Conservation (phyloP, 2,113 vertebrate species). For the Actenoides lindsayi region DNA sequence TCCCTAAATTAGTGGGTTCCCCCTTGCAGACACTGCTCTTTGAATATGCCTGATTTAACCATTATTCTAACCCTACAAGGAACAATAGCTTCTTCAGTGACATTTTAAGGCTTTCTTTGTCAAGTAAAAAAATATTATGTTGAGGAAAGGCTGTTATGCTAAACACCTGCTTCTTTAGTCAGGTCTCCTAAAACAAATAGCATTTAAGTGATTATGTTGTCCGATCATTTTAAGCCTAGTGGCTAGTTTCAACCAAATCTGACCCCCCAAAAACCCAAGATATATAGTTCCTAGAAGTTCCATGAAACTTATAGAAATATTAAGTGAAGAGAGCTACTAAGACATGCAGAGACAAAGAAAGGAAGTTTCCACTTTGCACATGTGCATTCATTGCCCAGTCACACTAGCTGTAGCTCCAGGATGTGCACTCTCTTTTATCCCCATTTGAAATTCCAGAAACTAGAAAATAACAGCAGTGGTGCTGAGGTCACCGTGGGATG, state of each 20-base stretch:
- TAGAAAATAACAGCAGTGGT: neutral
- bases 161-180: neutral
- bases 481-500: neutral
- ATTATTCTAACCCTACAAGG: neutral
- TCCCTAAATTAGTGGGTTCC: neutral
- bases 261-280: neutral
- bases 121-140: neutral
- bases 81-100: neutral
- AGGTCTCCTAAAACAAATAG: neutral
- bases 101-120: neutral
- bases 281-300: neutral
- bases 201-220: neutral
- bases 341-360: neutral
- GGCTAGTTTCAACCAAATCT: neutral
- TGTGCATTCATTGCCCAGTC: neutral
- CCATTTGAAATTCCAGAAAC: neutral
- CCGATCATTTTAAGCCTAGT: neutral
- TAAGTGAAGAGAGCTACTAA: neutral
- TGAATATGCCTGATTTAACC: neutral
- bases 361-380: neutral
- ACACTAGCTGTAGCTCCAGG: neutral
- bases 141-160: neutral
- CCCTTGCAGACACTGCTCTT: neutral
- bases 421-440: neutral
- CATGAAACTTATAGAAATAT: neutral